These are phyloP conservation scores for Dendroctonus valens DNA, from an alignment of 1,140 invertebrate species.

Conservation along the genomic window DNA sequence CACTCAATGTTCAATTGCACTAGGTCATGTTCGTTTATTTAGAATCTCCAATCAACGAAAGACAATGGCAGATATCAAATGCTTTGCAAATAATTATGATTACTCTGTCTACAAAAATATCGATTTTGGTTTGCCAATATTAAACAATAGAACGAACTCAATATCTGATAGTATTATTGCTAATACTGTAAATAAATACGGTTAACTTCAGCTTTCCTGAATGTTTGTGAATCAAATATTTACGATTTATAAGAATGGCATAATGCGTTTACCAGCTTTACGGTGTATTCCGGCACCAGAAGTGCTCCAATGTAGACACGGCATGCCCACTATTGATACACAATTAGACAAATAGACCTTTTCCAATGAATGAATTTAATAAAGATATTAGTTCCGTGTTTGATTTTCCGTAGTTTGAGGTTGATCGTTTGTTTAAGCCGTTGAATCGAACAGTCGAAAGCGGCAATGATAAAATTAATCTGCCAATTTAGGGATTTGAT, in stretches of 20 bases:
- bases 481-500: not conserved
- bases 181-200: constrained; percentile 33
- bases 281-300: constrained; percentile 10
- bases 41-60: constrained; percentile 4
- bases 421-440: constrained; percentile 6
- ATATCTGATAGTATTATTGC: constrained; percentile 27
- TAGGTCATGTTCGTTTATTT: constrained; percentile 15
- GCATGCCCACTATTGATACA: not conserved
- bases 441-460: not conserved
- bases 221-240: constrained; percentile 32
- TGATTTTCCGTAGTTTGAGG: not conserved
- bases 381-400: constrained; percentile 8
- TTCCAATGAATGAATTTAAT: constrained; percentile 14
- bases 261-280: constrained; percentile 13
- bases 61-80: constrained; percentile 20
- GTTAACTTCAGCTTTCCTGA: constrained; percentile 15
- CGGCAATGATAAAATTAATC: constrained; percentile 1
- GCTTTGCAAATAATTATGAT: constrained; percentile 18
- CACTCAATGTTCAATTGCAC: constrained; percentile 2
- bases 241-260: constrained; percentile 29
- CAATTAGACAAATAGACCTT: constrained; percentile 7
- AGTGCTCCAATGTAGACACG: constrained; percentile 6
- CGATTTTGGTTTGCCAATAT: constrained; percentile 27
- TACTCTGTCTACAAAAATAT: constrained; percentile 29
- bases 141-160: constrained; percentile 6